Percentiles rank a stretch among this genome's conserved stretches.
Conservation (phyloP, 2,797 vertebrate species). For the Poecilia velifera region DNA sequence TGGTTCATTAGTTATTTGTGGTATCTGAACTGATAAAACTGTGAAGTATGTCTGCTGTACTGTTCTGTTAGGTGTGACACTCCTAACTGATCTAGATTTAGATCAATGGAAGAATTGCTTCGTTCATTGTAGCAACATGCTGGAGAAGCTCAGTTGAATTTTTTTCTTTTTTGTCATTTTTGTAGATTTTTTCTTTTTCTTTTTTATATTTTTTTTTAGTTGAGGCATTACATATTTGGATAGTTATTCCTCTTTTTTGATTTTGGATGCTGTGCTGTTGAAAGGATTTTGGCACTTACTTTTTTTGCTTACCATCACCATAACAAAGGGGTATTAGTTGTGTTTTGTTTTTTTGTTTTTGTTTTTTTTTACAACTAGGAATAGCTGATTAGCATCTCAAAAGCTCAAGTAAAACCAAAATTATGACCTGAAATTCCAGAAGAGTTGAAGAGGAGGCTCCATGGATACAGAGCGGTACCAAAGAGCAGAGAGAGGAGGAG, state of each 20-base stretch:
- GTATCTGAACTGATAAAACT: slow-evolving; percentile 19
- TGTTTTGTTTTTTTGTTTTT: not conserved
- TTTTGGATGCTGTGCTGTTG: not conserved
- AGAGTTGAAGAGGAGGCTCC: not conserved
- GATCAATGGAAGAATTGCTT: no score
- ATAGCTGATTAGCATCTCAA: not conserved
- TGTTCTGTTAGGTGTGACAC: slow-evolving; percentile 3
- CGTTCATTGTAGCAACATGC: no score
- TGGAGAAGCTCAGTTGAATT: no score
- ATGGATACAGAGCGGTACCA: not conserved
- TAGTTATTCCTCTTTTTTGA: not conserved
- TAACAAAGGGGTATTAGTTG: no score
- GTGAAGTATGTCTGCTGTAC: not conserved
- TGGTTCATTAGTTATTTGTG: not conserved
- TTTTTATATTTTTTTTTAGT: not conserved
- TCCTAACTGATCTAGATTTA: not conserved
- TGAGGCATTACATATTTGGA: not conserved
- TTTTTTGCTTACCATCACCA: no score
- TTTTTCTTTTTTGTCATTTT: not conserved
- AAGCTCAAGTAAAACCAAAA: not conserved
- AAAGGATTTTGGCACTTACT: not conserved
- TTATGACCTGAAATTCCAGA: not conserved
- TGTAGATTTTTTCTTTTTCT: not conserved
- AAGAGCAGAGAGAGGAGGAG: not conserved
- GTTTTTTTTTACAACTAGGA: not conserved